Base-by-base conservation (phyloP, 2,113 vertebrate genomes). In the Pteruthius melanotis region DNA sequence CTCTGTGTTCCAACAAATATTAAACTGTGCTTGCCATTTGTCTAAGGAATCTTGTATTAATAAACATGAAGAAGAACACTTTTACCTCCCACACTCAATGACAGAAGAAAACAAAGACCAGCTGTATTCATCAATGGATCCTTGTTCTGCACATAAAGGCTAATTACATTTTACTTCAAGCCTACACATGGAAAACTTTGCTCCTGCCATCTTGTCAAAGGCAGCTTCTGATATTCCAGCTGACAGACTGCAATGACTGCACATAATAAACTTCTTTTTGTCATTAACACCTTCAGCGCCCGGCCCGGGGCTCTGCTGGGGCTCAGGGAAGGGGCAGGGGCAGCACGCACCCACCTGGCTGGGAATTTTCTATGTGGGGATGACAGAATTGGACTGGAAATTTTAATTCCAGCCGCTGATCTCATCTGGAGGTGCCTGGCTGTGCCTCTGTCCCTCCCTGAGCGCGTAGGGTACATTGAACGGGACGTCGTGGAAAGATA, bases 101-200 rank as follows among this genome's bases (percentile, higher is more conserved):
- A 98, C 97, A 97, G 98, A 97, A 95, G 97, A 95, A 98, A 98
- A 98, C 97, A 98, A 98, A 98, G 98, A 96, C 97, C 97, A 98
- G 98, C 98, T 98, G 98, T 98, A 98, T 97, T 98, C 98, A 98
- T 98, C 98, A 98, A 98, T 98, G 98, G 97, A 98, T 97, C 98
- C 98, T 98, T 98, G 98, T 98, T 98, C 98, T 96, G 97, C 97
- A 96, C 98, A 98, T 97, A 98, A 98, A 98, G 98, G 98, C 98
- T 98, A 98, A 98, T 98, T 98, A 98, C 98, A 98, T 98, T 98
- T 98, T 97, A 98, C 98, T 98, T 98, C 98, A 98, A 98, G 98
- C 98, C 98, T 98, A 98, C 98, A 98, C 98, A 98, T 97, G 98
- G 98, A 98, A 98, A 98, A 98, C 98, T 98, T 98, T 96, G 97